Conservation (phyloP, 2,113 vertebrate species). For the Muntiacus reevesi region DNA sequence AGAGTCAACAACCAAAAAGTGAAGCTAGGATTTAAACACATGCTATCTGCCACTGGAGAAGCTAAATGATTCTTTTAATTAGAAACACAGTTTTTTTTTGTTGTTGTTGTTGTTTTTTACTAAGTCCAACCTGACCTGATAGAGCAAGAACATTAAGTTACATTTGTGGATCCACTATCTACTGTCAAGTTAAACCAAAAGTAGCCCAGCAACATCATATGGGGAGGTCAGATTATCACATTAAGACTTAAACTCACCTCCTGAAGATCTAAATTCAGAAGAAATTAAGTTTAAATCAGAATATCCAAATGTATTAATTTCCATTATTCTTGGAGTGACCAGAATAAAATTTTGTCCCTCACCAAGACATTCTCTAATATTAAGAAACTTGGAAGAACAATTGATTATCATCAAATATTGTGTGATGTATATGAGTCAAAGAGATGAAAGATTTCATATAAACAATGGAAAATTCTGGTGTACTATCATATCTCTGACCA, state of each 20-base stretch:
- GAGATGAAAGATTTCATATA: background rate
- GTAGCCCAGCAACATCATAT: background rate
- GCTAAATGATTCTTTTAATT: background rate
- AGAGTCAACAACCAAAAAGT: background rate
- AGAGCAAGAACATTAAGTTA: background rate
- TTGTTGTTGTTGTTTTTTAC: background rate
- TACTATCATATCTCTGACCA: background rate
- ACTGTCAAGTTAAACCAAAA: background rate
- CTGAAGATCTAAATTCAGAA: background rate
- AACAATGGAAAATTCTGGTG: background rate
- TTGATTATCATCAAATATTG: background rate
- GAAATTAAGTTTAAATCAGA: background rate
- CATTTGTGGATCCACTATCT: background rate
- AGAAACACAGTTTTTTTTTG: background rate
- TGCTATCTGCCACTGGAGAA: background rate
- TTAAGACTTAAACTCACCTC: background rate
- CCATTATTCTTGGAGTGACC: background rate
- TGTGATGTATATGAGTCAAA: background rate
- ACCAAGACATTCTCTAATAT: background rate
- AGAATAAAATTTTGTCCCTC: background rate
- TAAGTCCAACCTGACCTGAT: background rate
- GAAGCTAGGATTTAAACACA: background rate
- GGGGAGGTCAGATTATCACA: background rate
- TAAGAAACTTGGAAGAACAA: background rate
- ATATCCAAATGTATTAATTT: background rate